These are phyloP conservation scores for Indicator maculatus DNA, from an alignment of 2,113 vertebrate genomes.

Conservation along the genomic window DNA sequence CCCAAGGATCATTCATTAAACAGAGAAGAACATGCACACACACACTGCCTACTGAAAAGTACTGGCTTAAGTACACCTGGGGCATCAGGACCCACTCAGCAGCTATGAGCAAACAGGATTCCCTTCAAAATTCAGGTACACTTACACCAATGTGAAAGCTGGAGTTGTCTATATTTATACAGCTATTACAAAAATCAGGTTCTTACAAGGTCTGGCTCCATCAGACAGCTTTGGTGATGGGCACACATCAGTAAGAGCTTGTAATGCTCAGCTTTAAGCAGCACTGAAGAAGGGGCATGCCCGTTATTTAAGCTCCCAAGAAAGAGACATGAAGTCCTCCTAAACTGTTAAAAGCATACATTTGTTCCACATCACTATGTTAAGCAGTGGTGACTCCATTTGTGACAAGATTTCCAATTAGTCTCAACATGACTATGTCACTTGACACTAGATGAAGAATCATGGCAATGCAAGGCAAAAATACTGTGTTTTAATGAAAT, in stretches of 20 bases:
- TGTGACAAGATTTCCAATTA: neutral
- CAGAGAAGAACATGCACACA: neutral
- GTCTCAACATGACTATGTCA: neutral
- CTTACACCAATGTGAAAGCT: neutral
- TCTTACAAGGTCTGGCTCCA: neutral
- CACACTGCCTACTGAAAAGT: neutral
- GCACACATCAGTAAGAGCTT: neutral
- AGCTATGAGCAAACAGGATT: neutral
- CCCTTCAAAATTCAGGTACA: neutral
- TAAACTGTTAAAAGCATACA: neutral
- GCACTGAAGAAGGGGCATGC: accelerated
- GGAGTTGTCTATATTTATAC: neutral
- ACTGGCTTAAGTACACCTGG: neutral
- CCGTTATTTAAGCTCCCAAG: neutral
- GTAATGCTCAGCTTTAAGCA: neutral
- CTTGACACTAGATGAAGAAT: neutral
- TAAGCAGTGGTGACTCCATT: neutral
- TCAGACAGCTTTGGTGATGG: neutral
- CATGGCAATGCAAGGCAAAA: neutral
- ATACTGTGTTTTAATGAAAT: neutral
- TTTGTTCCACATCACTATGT: neutral
- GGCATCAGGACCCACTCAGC: neutral
- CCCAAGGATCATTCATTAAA: neutral
- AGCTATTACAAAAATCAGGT: neutral
- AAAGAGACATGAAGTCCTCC: neutral